These are phyloP conservation scores for Pocillopora grandis DNA, from an alignment of 92 coral and sea anemone species.

Conservation along the genomic window DNA sequence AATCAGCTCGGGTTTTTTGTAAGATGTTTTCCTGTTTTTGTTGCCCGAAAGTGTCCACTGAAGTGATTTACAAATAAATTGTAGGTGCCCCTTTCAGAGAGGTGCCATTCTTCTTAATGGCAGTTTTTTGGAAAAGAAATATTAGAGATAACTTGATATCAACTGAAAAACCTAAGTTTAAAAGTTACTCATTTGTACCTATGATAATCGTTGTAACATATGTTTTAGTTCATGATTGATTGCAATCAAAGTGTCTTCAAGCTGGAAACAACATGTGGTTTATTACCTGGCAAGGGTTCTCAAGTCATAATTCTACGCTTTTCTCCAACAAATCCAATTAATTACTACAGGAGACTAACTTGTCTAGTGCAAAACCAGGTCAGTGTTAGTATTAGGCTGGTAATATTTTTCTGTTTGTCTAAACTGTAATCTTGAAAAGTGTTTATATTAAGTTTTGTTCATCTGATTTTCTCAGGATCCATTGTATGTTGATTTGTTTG, in stretches of 20 bases:
- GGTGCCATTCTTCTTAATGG: too few species aligned
- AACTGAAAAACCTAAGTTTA: too few species aligned
- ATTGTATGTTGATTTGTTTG: constrained; percentile 81
- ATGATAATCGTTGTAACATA: too few species aligned
- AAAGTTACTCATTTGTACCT: neutral
- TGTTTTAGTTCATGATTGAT: constrained; percentile 83
- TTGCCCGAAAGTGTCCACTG: too few species aligned
- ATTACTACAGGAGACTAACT: constrained; percentile 83
- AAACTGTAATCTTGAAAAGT: neutral
- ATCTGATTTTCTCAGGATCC: constrained; percentile 65
- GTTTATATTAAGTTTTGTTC: neutral
- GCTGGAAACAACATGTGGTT: constrained; percentile 79
- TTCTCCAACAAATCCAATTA: constrained; percentile 78
- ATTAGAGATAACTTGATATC: too few species aligned
- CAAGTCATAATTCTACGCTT: constrained; percentile 71
- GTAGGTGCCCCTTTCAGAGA: too few species aligned
- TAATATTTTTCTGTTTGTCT: neutral
- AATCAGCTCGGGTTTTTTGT: too few species aligned
- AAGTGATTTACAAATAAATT: too few species aligned
- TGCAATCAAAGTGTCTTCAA: constrained; percentile 88
- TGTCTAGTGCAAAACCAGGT: constrained; percentile 96
- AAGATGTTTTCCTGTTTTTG: too few species aligned
- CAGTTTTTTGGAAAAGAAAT: too few species aligned
- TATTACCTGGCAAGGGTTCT: constrained; percentile 70
- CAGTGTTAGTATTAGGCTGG: constrained; percentile 2